Evolutionary conservation across 2,888 invertebrate genomes (phyloP), one percentile per base, ranked within the genome.

Genomic region (Heliconius cydno): DNA sequence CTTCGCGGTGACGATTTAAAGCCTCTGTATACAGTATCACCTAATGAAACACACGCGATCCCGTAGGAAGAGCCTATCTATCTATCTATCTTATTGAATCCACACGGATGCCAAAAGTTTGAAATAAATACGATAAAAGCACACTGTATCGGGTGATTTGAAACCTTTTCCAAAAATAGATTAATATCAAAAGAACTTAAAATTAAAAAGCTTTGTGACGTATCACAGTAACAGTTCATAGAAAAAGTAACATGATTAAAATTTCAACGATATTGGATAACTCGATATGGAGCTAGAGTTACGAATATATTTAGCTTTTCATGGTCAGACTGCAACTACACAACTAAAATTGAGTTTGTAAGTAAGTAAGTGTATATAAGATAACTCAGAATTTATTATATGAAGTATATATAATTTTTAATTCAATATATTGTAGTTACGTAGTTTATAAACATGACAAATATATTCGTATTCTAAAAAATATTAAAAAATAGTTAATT

Each of bases 21-120:
- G 79, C 52, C 82, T 76, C 75, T 71, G 79, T 79, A 75, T 80
- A 80, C 76, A 80, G 80, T 80, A 82, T 79, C 70, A 80, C 79
- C 66, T 81, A 79, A 73, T 15, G 71, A 78, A 78, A 38, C 73
- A 75, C 77, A 82, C 63, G 63, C 78, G 76, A 78, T 76, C 25
- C 60, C 79, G 73, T 82, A 80, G 78, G 77, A 78, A 70, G 60
- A 77, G 28, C 71, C 66, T 60, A 60, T 52, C 52, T 28, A 72
- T 22, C 57, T 70, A 57, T 25, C 19, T 76, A 74, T 38, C 38
- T 74, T 60, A 63, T 15, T 7, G 22, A 22, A 0, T 57, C 25
- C 19, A 22, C 6, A 28, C 13, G 22, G 63, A 65, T 12, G 19
- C 25, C 41, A 65, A 41, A 41, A 60, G 52, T 7, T 41, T 22